A percentile compares a stretch with the other conserved stretches of the same genome.
phyloP scores from a whole-genome alignment of 2,888 invertebrate genomes.

The Taphrorychus bicolor region DNA sequence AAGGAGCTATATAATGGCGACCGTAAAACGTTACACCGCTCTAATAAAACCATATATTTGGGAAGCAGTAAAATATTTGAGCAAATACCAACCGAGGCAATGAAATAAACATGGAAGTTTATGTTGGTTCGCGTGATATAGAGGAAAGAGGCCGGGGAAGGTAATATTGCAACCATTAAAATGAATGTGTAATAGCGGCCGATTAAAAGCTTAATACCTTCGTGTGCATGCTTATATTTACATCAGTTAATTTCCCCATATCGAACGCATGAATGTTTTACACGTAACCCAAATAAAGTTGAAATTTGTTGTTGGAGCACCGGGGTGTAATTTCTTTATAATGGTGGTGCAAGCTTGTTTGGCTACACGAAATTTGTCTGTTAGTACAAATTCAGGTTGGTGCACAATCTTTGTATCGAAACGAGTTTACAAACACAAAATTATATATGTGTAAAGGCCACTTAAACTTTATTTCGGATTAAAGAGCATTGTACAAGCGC shows the following conservation, averaged over 20 bases:
- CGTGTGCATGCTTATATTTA: conserved; percentile 31
- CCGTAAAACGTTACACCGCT: conserved; percentile 13
- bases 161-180: conserved; percentile 31
- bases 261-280: conserved; percentile 11
- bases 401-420: too few species aligned
- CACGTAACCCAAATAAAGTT: conserved; percentile 14
- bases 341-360: neutral
- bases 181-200: conserved; percentile 27
- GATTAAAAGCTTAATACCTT: conserved; percentile 25
- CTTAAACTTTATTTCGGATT: too few species aligned
- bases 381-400: too few species aligned
- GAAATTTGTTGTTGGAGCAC: neutral
- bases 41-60: conserved; percentile 13
- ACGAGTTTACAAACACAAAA: too few species aligned
- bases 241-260: conserved; percentile 23
- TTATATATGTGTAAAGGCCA: too few species aligned
- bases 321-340: neutral
- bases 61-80: conserved; percentile 24
- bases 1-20: neutral
- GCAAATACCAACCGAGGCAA: conserved; percentile 23
- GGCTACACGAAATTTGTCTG: too few species aligned
- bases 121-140: conserved; percentile 28
- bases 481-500: too few species aligned
- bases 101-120: conserved; percentile 21
- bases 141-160: conserved; percentile 23